Percentiles rank a stretch among this genome's conserved stretches.
These are phyloP conservation scores for Nerophis lumbriciformis DNA, from an alignment of 2,113 vertebrate genomes.

Conservation along the genomic window DNA sequence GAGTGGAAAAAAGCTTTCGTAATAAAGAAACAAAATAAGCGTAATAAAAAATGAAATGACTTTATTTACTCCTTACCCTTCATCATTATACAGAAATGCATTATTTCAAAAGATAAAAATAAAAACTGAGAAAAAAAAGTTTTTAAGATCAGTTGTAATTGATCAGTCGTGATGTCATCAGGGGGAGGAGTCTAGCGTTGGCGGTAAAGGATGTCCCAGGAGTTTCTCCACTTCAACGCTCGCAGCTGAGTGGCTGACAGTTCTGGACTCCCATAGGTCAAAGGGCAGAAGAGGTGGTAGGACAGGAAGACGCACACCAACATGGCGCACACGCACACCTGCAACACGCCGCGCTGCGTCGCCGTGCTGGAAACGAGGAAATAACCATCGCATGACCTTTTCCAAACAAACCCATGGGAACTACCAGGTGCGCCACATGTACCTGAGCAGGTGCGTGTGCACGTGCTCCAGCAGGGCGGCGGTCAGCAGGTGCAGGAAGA, in stretches of 20 bases:
- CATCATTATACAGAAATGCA: no score
- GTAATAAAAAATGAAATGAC: no score
- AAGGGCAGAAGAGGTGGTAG: constrained; percentile 48
- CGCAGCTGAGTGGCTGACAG: constrained; percentile 56
- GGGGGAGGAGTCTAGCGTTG: constrained; percentile 27
- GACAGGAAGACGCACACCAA: constrained; percentile 34
- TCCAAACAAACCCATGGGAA: no score
- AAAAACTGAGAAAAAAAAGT: no score
- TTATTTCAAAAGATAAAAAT: no score
- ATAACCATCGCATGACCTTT: no score
- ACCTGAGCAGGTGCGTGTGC: constrained; percentile 66
- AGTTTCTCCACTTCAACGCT: constrained; percentile 50
- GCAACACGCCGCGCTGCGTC: constrained; percentile 12
- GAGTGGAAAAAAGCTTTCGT: no score
- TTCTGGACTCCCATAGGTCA: constrained; percentile 61
- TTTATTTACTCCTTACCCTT: no score
- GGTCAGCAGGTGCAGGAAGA: constrained; percentile 51
- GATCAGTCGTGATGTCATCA: neutral
- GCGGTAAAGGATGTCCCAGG: constrained; percentile 63
- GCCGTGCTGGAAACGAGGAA: constrained; percentile 8
- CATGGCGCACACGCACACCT: constrained; percentile 6
- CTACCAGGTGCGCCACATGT: neutral
- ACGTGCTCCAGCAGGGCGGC: constrained; percentile 57
- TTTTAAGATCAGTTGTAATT: no score
- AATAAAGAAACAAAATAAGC: no score